Conservation (phyloP, 1,140 invertebrate species). For the Anastrepha ludens region DNA sequence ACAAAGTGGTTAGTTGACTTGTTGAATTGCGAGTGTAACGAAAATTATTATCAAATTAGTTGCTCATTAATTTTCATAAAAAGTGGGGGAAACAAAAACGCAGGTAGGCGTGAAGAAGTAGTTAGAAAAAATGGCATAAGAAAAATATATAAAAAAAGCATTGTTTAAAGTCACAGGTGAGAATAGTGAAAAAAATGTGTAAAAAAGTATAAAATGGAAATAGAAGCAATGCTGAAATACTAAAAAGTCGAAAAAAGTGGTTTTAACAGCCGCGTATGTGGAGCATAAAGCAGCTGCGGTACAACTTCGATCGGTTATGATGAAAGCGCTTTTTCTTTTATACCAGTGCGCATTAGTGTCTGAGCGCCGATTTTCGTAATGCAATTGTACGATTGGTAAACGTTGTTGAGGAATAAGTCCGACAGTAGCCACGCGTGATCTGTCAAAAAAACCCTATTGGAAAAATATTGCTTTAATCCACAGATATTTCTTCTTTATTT, state of each 20-base stretch:
- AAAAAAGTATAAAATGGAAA: background rate
- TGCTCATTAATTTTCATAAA: constrained; percentile 53
- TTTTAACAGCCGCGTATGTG: background rate
- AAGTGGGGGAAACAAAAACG: background rate
- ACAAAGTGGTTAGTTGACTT: constrained; percentile 3
- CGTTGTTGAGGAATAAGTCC: too few species aligned
- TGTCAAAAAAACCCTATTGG: too few species aligned
- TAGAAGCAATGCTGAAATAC: background rate
- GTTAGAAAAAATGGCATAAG: too few species aligned
- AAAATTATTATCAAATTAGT: constrained; percentile 53
- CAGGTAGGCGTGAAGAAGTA: background rate
- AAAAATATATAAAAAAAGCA: background rate
- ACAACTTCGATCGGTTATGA: too few species aligned
- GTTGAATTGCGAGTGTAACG: constrained; percentile 35
- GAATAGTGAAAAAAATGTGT: background rate
- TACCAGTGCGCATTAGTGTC: too few species aligned
- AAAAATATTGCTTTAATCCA: too few species aligned
- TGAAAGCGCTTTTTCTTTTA: too few species aligned
- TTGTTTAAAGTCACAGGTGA: background rate
- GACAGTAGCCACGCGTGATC: too few species aligned
- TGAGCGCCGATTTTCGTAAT: too few species aligned
- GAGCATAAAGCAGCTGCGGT: too few species aligned
- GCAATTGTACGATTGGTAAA: too few species aligned
- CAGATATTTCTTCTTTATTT: too few species aligned
- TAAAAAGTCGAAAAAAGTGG: background rate